These are phyloP conservation scores for Gasterosteus aculeatus DNA, from an alignment of 2,113 vertebrate genomes.

Conservation along the genomic window DNA sequence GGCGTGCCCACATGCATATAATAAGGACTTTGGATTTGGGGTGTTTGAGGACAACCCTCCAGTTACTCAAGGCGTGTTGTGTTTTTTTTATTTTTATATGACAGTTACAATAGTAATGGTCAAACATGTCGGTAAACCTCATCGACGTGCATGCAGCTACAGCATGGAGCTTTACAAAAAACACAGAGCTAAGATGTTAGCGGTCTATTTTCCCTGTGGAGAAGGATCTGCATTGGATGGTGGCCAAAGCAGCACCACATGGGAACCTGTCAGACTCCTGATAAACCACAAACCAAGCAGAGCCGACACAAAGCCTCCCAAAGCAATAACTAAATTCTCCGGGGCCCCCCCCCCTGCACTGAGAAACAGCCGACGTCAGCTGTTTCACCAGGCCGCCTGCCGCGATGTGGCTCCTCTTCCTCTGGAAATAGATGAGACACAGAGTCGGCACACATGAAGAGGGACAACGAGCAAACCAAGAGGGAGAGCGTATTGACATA, in stretches of 20 bases:
- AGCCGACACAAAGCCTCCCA: constrained; percentile 29
- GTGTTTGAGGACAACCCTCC: background rate
- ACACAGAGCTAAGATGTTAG: background rate
- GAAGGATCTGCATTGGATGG: constrained; percentile 10
- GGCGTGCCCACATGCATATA: constrained; percentile 10
- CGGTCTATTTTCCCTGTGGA: background rate
- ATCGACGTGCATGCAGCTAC: background rate
- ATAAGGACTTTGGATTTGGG: constrained; percentile 7
- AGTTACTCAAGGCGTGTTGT: background rate
- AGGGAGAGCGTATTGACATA: background rate
- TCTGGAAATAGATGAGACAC: constrained; percentile 56
- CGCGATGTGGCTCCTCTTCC: constrained; percentile 24
- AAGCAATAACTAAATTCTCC: constrained; percentile 40
- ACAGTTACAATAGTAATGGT: background rate
- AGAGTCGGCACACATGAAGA: constrained; percentile 37
- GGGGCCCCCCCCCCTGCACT: constrained; percentile 4
- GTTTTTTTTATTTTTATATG: background rate
- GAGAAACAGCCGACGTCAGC: constrained; percentile 56
- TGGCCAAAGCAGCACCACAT: constrained; percentile 4
- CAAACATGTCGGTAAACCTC: background rate
- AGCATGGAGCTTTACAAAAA: background rate
- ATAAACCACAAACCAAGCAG: constrained; percentile 34
- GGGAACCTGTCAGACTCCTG: constrained; percentile 8
- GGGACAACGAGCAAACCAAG: constrained; percentile 25
- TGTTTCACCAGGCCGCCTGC: constrained; percentile 32